Base-by-base conservation (phyloP, 2,888 invertebrate genomes). In the Tinea semifulvella region DNA sequence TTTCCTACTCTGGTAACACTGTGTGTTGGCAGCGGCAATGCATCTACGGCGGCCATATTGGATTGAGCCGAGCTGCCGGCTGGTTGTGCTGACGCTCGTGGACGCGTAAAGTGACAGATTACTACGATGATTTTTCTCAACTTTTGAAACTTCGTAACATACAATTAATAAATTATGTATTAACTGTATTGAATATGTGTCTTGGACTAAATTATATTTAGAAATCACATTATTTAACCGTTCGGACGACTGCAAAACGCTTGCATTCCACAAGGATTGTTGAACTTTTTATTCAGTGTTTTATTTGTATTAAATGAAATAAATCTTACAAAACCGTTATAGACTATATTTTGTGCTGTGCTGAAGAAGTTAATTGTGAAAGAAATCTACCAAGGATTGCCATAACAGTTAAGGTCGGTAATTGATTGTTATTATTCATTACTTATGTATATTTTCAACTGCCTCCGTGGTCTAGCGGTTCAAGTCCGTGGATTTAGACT, bases 191-290 rank as follows among this genome's bases (percentile, higher is more conserved):
- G 13, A 13, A n/a, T 31, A 14, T 13, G 31, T 31, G 13, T 14
- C 31, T 4, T 3, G 2, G 14, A 31, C 2, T 13, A 14, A 6
- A 31, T 31, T 31, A 14, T 14, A n/a, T 31, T 31, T 31, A 13
- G n/a, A 2, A 31, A 31, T 14, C 2, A 31, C 11, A 14, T 31
- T 14, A 3, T n/a, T n/a, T 13, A 31, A 11, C 6, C 7, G 2
- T 8, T 13, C 31, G 7, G 31, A 31, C n/a, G 16, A 36, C 36
- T 18, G 36, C 17, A 36, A 18, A 36, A 17, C n/a, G 16, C 22
- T 14, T n/a, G 22, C 79, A 80, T 80, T 77, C 79, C 79, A 63
- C 48, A 50, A 64, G 72, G 79, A 69, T 69, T 80, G 65, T 77
- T 80, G 79, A 80, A 80, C 79, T 72, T 73, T 60, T 28, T 63